These are phyloP conservation scores for Oophaga pumilio DNA, from an alignment of 2,113 vertebrate genomes.

Conservation along the genomic window DNA sequence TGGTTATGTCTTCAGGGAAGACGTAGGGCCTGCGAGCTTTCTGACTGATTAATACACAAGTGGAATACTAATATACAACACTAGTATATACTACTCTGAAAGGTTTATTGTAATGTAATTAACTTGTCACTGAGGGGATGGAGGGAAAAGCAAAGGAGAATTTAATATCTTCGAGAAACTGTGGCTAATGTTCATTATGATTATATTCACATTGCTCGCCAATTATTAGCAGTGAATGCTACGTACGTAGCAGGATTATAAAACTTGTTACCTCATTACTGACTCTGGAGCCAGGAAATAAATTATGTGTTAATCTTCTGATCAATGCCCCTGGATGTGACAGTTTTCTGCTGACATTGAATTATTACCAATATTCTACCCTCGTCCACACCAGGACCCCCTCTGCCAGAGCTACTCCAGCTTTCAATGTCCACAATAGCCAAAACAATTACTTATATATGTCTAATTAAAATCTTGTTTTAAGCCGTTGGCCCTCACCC, in stretches of 20 bases:
- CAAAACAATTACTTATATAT: background rate
- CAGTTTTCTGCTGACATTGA: background rate
- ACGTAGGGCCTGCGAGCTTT: background rate
- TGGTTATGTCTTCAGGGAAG: background rate
- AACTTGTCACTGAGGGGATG: slow-evolving; percentile 22
- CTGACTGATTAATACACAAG: slow-evolving; percentile 18
- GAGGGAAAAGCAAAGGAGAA: slow-evolving; percentile 10
- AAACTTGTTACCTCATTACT: slow-evolving; percentile 53
- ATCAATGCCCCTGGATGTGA: slow-evolving; percentile 4
- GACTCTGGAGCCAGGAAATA: background rate
- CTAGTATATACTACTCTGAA: background rate
- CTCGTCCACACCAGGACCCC: background rate
- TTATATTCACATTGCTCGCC: slow-evolving; percentile 56
- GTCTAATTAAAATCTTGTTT: background rate
- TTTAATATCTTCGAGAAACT: slow-evolving; percentile 10
- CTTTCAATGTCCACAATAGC: background rate
- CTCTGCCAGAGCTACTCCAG: background rate
- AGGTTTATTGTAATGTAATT: slow-evolving; percentile 45
- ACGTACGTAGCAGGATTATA: slow-evolving; percentile 57
- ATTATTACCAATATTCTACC: background rate
- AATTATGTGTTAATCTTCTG: background rate
- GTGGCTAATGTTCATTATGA: slow-evolving; percentile 5
- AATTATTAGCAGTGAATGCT: slow-evolving; percentile 64
- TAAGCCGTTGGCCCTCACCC: background rate
- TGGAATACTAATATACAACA: slow-evolving; percentile 3